Evolutionary conservation across 2,888 invertebrate species (phyloP), one percentile per base, ranked within the genome.

Genomic region (Mongoloraphidia duomilia): DNA sequence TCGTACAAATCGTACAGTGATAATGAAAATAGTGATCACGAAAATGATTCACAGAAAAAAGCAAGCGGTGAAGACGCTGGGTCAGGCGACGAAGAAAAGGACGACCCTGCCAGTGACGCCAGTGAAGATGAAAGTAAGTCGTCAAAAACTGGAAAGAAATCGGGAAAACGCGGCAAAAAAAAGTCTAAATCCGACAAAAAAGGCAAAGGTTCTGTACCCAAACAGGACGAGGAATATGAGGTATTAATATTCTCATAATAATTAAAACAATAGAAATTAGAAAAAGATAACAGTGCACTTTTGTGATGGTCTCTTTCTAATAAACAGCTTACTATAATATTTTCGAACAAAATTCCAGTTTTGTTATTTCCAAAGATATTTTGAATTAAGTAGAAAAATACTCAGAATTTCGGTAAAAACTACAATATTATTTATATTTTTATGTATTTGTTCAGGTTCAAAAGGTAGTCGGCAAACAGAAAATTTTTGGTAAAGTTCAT

Each of bases 401-500:
- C 17, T 5, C 5, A 26, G 26, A 26, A 26, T 26, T 26, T 26
- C 6, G 26, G 1, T 6, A 26, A 6, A 26, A 26, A 6, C 26
- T 17, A 4, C 5, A 26, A 26, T 26, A 26, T 6, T 3, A 26
- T 26, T 26, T 26, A 46, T 34, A 40, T 37, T 52, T 37, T 48
- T 34, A 8, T 49, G 42, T 41, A 17, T 45, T 36, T 39, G 46
- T 51, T 9, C 49, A 82, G 82, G 86, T 87, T 3, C 81, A 85
- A 54, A 77, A 77, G 58, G 72, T 87, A 17, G 63, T 86, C 11
- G 81, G 79, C 54, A 77, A 82, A 10, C 84, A 84, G 61, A 75
- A 72, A 43, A 75, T 80, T 9, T 79, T 76, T 58, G 82, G 84
- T 2, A 75, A 78, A 46, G 67, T 77, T 2, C 79, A 79, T 58